phyloP scores from a whole-genome alignment of 1,140 invertebrate species.

The Agraylea sexmaculata region DNA sequence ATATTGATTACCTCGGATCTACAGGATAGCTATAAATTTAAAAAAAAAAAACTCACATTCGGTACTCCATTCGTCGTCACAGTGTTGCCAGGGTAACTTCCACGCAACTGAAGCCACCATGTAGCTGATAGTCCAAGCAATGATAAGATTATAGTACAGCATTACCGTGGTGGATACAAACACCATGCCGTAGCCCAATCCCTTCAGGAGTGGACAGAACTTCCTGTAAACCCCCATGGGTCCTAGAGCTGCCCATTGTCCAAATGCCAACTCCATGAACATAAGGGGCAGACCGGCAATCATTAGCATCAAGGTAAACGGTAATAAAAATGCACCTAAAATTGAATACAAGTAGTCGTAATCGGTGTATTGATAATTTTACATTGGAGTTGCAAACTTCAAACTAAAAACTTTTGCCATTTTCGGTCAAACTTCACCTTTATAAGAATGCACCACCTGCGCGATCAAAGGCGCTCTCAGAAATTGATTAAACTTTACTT shows the following conservation, averaged over 20 bases:
- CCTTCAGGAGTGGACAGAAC: constrained; percentile 56
- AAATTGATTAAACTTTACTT: too few species aligned
- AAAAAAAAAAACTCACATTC: constrained; percentile 39
- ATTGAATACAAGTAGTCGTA: constrained; percentile 11
- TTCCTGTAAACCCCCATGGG: constrained; percentile 59
- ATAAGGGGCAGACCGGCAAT: constrained; percentile 76
- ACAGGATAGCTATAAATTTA: too few species aligned
- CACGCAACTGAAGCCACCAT: constrained; percentile 52
- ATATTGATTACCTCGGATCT: too few species aligned
- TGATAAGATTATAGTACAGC: constrained; percentile 76
- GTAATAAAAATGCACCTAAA: constrained; percentile 68
- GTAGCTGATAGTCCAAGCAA: constrained; percentile 76
- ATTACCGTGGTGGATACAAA: constrained; percentile 73
- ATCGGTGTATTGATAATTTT: too few species aligned
- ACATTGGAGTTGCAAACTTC: too few species aligned
- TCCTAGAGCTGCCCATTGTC: constrained; percentile 61
- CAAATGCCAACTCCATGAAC: constrained; percentile 76
- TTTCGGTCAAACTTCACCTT: too few species aligned
- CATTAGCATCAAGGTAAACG: constrained; percentile 73
- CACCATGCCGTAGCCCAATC: constrained; percentile 74
- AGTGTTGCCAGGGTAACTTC: constrained; percentile 66
- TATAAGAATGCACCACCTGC: too few species aligned
- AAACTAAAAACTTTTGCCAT: too few species aligned
- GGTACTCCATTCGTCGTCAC: constrained; percentile 63
- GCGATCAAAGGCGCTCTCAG: too few species aligned